phyloP scores from a whole-genome alignment of 2,113 vertebrate species.

The Amphilophus citrinellus region DNA sequence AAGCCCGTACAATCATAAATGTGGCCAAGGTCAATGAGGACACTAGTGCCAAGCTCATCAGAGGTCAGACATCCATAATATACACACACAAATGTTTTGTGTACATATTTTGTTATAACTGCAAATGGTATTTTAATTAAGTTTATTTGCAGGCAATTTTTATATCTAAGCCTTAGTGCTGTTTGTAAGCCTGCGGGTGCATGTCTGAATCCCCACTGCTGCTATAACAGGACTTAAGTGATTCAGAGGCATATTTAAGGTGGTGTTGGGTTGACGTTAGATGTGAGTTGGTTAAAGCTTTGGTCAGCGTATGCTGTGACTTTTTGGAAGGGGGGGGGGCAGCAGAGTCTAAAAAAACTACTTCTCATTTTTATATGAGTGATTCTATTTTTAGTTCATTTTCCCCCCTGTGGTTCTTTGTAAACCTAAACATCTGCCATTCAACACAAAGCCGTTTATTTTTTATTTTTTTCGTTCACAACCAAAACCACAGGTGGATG shows the following conservation, averaged over 20 bases:
- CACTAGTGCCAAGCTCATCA: constrained; percentile 89
- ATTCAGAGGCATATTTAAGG: not conserved
- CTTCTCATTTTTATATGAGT: not conserved
- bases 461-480: too few species aligned
- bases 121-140: not conserved
- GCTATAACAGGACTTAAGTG: not conserved
- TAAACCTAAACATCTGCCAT: too few species aligned
- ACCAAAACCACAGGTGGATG: too few species aligned
- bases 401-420: not conserved
- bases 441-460: too few species aligned
- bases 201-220: not conserved
- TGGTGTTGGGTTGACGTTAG: not conserved
- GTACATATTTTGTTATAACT: not conserved
- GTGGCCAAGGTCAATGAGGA: constrained; percentile 95
- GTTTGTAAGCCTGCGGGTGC: too few species aligned
- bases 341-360: not conserved
- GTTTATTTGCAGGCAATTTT: not conserved
- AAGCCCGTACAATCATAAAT: constrained; percentile 93
- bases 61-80: constrained; percentile 82
- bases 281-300: not conserved
- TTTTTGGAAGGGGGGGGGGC: too few species aligned
- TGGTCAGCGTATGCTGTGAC: not conserved
- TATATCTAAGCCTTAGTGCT: not conserved
- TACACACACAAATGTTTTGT: not conserved
- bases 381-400: too few species aligned